Base-by-base conservation (phyloP, 2,113 vertebrate species). In the Gambusia holbrooki region DNA sequence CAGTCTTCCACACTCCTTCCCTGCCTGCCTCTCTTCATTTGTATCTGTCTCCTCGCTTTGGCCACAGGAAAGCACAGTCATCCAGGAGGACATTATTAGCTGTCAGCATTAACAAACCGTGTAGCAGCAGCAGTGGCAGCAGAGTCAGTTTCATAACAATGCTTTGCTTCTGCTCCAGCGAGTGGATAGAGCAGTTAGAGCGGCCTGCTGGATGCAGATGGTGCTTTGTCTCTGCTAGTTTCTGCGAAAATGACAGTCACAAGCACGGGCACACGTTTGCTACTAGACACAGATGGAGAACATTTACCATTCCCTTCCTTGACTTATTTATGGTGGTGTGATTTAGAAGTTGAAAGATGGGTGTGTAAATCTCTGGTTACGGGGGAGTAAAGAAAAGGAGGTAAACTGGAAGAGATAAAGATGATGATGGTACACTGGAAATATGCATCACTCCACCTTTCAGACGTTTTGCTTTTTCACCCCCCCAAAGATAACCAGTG, bases 31-130 rank as follows among this genome's bases (percentile, higher is more conserved):
- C 84, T 75, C 73, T 89, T 80, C 82, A 84, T 87, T 87, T 79
- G 76, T 84, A 74, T 80, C 76, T 63, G 76, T 84, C 90, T 87
- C 68, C 76, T 76, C 84, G 78, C 83, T 69, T 73, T 82, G 84
- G 82, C 76, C 90, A 58, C 83, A 78, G 86, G 73, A 71, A 80
- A 73, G 74, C 88, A 88, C 82, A 86, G 84, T 84, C 81, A 87
- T 84, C 82, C 87, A 87, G 82, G 82, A 87, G 82, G 89, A 89
- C 87, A 91, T 89, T 90, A 93, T 91, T 90, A 91, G 85, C 88
- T 88, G 90, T 89, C 88, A 88, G 89, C 83, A 81, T 83, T 86
- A 87, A 87, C 88, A 77, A 81, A 77, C 81, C 25, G 25, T 67
- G 65, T 28, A 45, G 66, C 74, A 29, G 73, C 71, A 74, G 74